Evolutionary conservation across 2,888 invertebrate species (phyloP).

Genomic region (Elgonia sp.): DNA sequence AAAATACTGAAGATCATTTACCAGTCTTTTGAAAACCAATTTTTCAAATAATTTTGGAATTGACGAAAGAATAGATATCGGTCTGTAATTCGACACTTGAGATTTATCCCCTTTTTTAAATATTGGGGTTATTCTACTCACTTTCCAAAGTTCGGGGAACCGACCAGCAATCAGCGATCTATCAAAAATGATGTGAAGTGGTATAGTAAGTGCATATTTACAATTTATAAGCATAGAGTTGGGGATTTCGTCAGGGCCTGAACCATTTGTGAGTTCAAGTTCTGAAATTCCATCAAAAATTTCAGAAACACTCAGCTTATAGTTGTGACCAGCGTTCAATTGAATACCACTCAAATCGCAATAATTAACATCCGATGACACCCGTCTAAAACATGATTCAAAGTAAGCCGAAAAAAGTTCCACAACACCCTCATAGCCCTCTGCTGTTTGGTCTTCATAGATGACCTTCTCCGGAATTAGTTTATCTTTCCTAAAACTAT

Average conservation of each 20-base stretch:
- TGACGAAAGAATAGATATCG: conserved; percentile 3
- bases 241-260: conserved; percentile 1
- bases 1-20: not conserved
- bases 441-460: too few relatives aligned
- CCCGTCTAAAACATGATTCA: too few relatives aligned
- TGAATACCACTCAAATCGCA: too few relatives aligned
- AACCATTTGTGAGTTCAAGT: not conserved
- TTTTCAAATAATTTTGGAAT: conserved; percentile 36
- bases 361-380: too few relatives aligned
- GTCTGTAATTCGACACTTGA: conserved; percentile 14
- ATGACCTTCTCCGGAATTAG: too few relatives aligned
- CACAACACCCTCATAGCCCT: too few relatives aligned
- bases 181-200: conserved; percentile 7
- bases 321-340: too few relatives aligned
- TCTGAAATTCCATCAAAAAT: not conserved
- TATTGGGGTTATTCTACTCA: not conserved
- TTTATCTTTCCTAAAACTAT: too few relatives aligned
- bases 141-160: conserved; percentile 19
- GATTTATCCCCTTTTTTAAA: conserved; percentile 6
- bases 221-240: not conserved
- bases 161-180: not conserved
- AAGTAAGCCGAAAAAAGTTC: too few relatives aligned
- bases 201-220: not conserved
- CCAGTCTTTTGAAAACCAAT: not conserved
- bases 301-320: not conserved